Conservation (phyloP, 2,888 invertebrate species). For the Myopa tessellatipennis region DNA sequence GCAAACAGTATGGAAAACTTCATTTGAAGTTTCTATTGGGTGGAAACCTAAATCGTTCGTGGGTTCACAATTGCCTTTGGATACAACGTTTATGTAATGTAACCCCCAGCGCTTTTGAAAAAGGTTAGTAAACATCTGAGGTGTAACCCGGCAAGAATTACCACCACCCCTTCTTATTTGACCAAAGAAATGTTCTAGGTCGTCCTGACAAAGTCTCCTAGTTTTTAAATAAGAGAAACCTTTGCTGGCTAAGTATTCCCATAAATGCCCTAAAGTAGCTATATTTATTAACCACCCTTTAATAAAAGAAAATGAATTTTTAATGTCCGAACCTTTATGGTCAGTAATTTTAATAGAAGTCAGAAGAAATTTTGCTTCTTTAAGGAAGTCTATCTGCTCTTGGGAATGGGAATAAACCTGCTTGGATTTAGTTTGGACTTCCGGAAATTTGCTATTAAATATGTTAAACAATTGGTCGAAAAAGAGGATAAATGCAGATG, state of each 20-base stretch:
- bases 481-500: too few relatives aligned
- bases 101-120: slow-evolving; percentile 22
- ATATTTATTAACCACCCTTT: slow-evolving; percentile 11
- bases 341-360: background rate
- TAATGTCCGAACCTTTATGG: background rate
- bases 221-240: too few relatives aligned
- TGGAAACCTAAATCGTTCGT: background rate
- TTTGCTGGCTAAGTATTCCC: too few relatives aligned
- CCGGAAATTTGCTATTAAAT: background rate
- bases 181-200: slow-evolving; percentile 19
- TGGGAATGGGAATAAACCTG: background rate
- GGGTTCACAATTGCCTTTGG: too few relatives aligned
- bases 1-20: background rate
- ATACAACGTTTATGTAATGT: slow-evolving; percentile 4
- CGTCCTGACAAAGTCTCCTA: too few relatives aligned
- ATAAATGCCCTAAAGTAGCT: slow-evolving; percentile 1
- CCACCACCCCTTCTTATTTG: slow-evolving; percentile 10
- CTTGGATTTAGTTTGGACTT: background rate
- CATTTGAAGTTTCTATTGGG: background rate
- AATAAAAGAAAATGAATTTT: background rate
- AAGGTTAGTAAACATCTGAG: background rate
- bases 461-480: too few relatives aligned
- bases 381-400: slow-evolving; percentile 1
- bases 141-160: background rate
- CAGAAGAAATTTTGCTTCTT: background rate